These are phyloP conservation scores for Lepisosteus osseus DNA, from an alignment of 2,113 vertebrate species.

Conservation along the genomic window DNA sequence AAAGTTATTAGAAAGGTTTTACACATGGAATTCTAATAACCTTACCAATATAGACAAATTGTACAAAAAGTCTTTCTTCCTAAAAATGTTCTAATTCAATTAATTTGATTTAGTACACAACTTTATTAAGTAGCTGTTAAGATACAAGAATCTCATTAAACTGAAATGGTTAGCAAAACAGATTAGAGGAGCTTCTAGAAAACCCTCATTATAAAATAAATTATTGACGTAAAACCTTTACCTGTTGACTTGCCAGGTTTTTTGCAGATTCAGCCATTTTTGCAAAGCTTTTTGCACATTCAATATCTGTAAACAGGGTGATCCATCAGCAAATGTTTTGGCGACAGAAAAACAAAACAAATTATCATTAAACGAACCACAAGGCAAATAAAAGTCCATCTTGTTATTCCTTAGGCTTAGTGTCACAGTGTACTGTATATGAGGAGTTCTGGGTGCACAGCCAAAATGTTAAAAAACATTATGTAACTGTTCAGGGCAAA, in stretches of 20 bases:
- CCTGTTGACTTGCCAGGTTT: conserved; percentile 81
- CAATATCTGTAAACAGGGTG: conserved; percentile 72
- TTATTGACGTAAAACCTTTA: conserved; percentile 39
- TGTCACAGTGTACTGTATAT: too few species aligned
- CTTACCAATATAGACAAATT: too few species aligned
- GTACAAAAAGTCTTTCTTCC: too few species aligned
- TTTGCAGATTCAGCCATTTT: conserved; percentile 94
- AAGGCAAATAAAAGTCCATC: background rate
- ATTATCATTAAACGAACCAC: background rate
- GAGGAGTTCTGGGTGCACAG: background rate
- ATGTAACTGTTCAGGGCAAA: background rate
- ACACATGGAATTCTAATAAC: too few species aligned
- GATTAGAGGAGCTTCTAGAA: too few species aligned
- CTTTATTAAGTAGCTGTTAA: background rate
- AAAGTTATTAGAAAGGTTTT: background rate
- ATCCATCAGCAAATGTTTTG: conserved; percentile 2
- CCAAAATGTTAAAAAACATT: background rate
- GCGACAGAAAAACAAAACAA: background rate
- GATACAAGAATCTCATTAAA: background rate
- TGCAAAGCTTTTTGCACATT: conserved; percentile 85
- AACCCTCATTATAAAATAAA: too few species aligned
- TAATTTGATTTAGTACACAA: too few species aligned
- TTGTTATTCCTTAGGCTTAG: too few species aligned
- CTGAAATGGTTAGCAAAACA: too few species aligned
- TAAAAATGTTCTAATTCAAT: too few species aligned